Conservation (phyloP, 2,888 invertebrate genomes). For the Lasiommata megera region DNA sequence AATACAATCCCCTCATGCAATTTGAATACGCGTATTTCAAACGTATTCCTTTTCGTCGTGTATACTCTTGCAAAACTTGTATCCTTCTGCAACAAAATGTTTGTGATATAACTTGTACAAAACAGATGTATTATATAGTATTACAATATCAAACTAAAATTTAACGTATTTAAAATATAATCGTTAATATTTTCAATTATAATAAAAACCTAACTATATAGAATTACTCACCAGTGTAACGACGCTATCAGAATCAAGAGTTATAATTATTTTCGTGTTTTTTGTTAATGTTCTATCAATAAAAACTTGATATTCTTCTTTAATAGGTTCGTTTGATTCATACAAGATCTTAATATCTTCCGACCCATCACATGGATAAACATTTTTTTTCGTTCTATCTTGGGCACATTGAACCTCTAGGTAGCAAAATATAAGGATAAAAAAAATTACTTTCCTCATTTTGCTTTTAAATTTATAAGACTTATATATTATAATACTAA, state of each 20-base stretch:
- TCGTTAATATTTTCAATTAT: no score
- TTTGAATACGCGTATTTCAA: slow-evolving; percentile 5
- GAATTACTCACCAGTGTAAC: slow-evolving; percentile 3
- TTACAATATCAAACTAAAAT: no score
- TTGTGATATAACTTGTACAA: no score
- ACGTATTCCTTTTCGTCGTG: background rate
- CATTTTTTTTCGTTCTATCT: background rate
- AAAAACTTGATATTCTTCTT: background rate
- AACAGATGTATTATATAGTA: no score
- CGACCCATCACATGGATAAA: background rate
- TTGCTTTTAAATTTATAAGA: background rate
- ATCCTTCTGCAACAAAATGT: slow-evolving; percentile 7
- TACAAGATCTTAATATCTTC: slow-evolving; percentile 2
- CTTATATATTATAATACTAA: background rate
- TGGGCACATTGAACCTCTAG: background rate
- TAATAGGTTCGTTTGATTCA: background rate
- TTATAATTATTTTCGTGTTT: slow-evolving; percentile 3
- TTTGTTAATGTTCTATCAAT: slow-evolving; percentile 4
- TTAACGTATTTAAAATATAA: no score
- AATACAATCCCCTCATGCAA: background rate
- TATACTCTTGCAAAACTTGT: slow-evolving; percentile 9
- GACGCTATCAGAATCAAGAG: background rate
- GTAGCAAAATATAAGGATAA: background rate
- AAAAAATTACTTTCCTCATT: slow-evolving; percentile 5
- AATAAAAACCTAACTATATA: background rate